Percentiles rank a stretch among this genome's conserved stretches.
phyloP scores from a whole-genome alignment of 2,797 vertebrate genomes.

The Hippocampus kuda region DNA sequence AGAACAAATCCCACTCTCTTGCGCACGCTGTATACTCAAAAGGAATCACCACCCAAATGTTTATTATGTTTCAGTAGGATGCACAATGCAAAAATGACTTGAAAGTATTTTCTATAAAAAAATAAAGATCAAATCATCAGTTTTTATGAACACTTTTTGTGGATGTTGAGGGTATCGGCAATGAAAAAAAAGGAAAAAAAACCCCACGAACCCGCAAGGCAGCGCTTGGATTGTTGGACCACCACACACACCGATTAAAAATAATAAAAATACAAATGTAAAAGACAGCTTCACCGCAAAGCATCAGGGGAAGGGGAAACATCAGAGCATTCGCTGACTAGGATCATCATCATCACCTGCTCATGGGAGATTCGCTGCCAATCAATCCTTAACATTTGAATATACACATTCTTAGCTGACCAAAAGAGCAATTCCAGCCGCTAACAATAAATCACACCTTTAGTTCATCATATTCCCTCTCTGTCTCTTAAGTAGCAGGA shows the following conservation, averaged over 20 bases:
- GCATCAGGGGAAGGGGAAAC: not conserved
- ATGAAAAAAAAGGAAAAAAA: not conserved
- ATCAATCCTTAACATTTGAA: not conserved
- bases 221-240: not conserved
- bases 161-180: not conserved
- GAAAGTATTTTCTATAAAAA: conserved; percentile 67
- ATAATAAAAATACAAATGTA: not conserved
- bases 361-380: not conserved
- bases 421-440: not conserved
- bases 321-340: not conserved
- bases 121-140: conserved; percentile 62
- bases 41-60: conserved; percentile 14
- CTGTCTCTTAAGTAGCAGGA: not conserved
- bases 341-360: not conserved
- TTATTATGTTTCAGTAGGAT: conserved; percentile 52
- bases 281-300: conserved; percentile 1
- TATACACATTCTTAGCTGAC: not conserved
- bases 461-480: not conserved
- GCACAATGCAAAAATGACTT: conserved; percentile 46
- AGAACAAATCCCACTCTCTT: not conserved
- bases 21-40: not conserved
- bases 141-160: conserved; percentile 20
- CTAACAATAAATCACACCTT: not conserved
- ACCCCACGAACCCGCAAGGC: not conserved
- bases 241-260: not conserved